Percentiles rank a stretch among this genome's conserved stretches.
Conservation (phyloP, 2,888 invertebrate genomes). For the Eilema depressum region DNA sequence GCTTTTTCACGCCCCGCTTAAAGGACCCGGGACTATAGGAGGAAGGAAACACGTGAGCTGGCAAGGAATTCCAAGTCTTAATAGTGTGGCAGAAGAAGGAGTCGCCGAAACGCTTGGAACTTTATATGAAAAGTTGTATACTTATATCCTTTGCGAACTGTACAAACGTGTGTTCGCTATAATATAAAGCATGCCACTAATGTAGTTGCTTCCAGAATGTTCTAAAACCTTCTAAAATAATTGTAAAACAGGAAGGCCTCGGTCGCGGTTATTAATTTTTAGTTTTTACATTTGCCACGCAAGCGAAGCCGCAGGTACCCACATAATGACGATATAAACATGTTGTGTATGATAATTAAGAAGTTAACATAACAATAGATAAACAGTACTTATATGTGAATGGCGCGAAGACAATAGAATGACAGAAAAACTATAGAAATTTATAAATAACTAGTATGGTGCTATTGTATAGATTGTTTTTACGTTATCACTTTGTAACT, state of each 20-base stretch:
- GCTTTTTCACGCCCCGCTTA: too few species aligned
- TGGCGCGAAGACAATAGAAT: constrained; percentile 8
- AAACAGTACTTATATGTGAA: constrained; percentile 15
- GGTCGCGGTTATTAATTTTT: neutral
- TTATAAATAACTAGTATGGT: constrained; percentile 9
- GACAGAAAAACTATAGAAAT: constrained; percentile 18
- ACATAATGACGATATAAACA: constrained; percentile 7
- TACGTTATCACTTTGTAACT: neutral
- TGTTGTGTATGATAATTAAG: constrained; percentile 20
- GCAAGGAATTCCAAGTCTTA: too few species aligned
- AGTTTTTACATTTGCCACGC: neutral
- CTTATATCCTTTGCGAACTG: too few species aligned
- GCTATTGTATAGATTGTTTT: constrained; percentile 6
- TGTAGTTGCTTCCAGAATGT: too few species aligned
- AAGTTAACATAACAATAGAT: constrained; percentile 20
- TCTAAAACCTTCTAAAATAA: neutral
- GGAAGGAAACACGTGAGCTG: too few species aligned
- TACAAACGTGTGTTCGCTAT: too few species aligned
- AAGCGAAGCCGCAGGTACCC: neutral
- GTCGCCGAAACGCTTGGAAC: too few species aligned
- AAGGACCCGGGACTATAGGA: too few species aligned
- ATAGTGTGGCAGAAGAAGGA: too few species aligned
- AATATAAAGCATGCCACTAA: too few species aligned
- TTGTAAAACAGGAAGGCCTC: neutral
- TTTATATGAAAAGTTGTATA: too few species aligned